A percentile compares a stretch with the other conserved stretches of the same genome.
These are phyloP conservation scores for Papilio gigon DNA, from an alignment of 2,888 invertebrate species.

Conservation along the genomic window DNA sequence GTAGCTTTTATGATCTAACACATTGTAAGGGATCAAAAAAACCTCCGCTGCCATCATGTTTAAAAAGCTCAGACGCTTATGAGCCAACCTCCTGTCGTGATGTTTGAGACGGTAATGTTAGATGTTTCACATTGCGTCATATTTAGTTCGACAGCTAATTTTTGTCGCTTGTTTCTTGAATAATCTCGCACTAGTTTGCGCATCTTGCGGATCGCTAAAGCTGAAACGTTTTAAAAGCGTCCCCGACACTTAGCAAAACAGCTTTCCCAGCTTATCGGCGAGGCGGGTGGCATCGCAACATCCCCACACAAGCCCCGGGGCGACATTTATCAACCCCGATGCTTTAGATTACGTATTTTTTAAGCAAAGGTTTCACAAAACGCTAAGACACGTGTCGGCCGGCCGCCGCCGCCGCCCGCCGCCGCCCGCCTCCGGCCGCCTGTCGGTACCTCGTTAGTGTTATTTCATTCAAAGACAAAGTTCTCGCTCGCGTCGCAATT, in stretches of 20 bases:
- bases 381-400: constrained; percentile 29
- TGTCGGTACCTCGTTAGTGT: constrained; percentile 2
- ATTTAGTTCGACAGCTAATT: too few relatives aligned
- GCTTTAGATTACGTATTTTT: constrained; percentile 42
- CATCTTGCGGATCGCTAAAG: constrained; percentile 41
- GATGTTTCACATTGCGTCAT: too few relatives aligned
- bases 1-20: too few relatives aligned
- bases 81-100: too few relatives aligned
- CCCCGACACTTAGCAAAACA: constrained; percentile 53
- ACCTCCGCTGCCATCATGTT: too few relatives aligned
- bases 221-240: constrained; percentile 44
- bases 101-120: too few relatives aligned
- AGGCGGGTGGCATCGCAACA: constrained; percentile 54
- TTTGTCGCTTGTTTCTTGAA: background rate
- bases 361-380: constrained; percentile 22
- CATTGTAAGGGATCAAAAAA: too few relatives aligned
- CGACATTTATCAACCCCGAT: constrained; percentile 46
- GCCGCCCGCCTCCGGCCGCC: too few relatives aligned
- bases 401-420: too few relatives aligned
- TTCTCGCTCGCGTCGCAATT: background rate
- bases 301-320: constrained; percentile 19
- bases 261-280: constrained; percentile 49
- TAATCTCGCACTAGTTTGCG: background rate
- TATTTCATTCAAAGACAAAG: background rate
- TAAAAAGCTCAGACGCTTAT: too few relatives aligned